Evolutionary conservation across 2,113 vertebrate species (phyloP).

Genomic region (Etheostoma cragini): DNA sequence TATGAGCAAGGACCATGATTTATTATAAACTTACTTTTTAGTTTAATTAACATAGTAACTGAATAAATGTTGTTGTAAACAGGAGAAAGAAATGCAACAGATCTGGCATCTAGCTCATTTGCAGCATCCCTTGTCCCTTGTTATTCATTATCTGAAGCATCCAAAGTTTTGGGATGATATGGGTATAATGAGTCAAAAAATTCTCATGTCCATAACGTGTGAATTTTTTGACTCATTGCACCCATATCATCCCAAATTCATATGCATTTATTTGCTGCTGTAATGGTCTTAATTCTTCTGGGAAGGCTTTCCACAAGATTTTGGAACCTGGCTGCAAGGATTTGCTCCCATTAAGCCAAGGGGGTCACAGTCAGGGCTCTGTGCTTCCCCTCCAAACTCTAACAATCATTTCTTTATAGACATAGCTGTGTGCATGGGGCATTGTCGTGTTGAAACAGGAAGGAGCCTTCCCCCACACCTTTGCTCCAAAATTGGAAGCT

Average conservation of each 20-base stretch:
- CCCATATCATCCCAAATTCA: not conserved
- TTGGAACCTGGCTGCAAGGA: not conserved
- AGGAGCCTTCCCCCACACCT: not conserved
- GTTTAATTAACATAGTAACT: not conserved
- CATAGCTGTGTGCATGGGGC: not conserved
- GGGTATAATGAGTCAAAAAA: too few species aligned
- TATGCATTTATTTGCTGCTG: not conserved
- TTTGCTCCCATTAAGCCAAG: constrained; percentile 6
- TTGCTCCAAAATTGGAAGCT: not conserved
- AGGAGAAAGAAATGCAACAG: not conserved
- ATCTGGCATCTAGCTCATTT: not conserved
- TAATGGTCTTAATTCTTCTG: not conserved
- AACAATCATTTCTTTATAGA: constrained; percentile 9
- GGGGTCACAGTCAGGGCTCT: not conserved
- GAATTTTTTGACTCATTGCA: not conserved
- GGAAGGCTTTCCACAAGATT: not conserved
- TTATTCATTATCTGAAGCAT: not conserved
- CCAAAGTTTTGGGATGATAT: not conserved
- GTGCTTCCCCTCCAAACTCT: not conserved
- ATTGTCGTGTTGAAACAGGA: not conserved
- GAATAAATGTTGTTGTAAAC: not conserved
- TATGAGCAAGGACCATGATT: not conserved
- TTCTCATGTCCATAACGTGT: too few species aligned
- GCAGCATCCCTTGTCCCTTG: not conserved
- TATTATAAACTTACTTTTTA: not conserved